Conservation (phyloP, 2,888 invertebrate genomes). For the Phalangium opilio region DNA sequence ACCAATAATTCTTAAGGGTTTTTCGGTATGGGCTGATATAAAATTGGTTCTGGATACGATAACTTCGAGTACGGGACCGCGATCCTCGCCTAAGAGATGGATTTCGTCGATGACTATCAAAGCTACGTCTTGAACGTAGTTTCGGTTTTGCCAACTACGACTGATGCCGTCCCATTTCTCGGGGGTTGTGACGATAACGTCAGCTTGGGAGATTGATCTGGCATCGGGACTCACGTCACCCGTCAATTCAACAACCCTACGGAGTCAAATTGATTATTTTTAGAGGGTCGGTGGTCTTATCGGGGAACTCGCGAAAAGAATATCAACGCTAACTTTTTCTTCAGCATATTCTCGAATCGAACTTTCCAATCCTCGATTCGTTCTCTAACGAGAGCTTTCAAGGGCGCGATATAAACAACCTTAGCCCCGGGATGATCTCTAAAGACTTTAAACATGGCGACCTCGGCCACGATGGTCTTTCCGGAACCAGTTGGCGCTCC, state of each 20-base stretch:
- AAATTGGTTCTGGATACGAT: conserved; percentile 96
- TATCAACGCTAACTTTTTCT: conserved; percentile 38
- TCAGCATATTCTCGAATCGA: conserved; percentile 53
- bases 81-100: conserved; percentile 61
- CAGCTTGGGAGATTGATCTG: conserved; percentile 60
- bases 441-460: conserved; percentile 88
- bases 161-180: conserved; percentile 99
- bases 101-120: conserved; percentile 96
- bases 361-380: conserved; percentile 87
- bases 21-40: conserved; percentile 74
- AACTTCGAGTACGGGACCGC: conserved; percentile 64
- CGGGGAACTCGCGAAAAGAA: neutral
- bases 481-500: conserved; percentile 96
- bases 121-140: conserved; percentile 73
- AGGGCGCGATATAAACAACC: conserved; percentile 86
- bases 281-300: neutral
- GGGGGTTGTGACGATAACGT: conserved; percentile 95
- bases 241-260: conserved; percentile 77
- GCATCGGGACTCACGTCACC: conserved; percentile 82
- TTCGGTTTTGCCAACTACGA: conserved; percentile 91
- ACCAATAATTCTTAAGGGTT: conserved; percentile 73
- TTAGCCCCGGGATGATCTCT: conserved; percentile 50
- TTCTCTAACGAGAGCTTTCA: conserved; percentile 94
- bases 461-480: conserved; percentile 94
- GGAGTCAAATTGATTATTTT: neutral